Evolutionary conservation across 2,113 vertebrate genomes (phyloP).

Genomic region (Hydrolagus affinis): DNA sequence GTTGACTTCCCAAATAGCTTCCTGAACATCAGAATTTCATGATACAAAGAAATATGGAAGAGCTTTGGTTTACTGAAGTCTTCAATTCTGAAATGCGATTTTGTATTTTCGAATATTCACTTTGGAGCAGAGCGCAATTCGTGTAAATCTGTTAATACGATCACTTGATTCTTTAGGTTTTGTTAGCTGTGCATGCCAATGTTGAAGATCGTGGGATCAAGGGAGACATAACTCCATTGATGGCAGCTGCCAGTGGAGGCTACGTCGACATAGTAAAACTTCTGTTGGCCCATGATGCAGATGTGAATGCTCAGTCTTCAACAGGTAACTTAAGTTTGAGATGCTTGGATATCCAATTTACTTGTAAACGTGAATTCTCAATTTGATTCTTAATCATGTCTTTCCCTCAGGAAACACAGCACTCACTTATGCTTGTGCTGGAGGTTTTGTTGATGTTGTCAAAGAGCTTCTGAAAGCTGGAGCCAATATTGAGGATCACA

Average conservation of each 20-base stretch:
- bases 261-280: constrained; percentile 96
- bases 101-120: no score
- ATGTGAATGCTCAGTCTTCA: constrained; percentile 93
- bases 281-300: constrained; percentile 88
- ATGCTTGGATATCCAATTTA: neutral
- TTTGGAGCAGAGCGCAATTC: no score
- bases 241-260: constrained; percentile 95
- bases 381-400: constrained; percentile 34
- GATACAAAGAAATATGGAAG: no score
- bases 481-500: constrained; percentile 98
- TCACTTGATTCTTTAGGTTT: constrained; percentile 59
- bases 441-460: constrained; percentile 94
- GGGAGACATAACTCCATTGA: constrained; percentile 94
- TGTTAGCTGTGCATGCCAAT: constrained; percentile 94
- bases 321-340: constrained; percentile 62
- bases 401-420: constrained; percentile 81
- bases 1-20: no score
- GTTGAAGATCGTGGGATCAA: constrained; percentile 96
- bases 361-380: neutral
- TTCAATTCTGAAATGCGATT: neutral
- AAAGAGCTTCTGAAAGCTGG: constrained; percentile 96
- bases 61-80: neutral
- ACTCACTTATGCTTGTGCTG: constrained; percentile 91
- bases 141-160: neutral
- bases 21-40: no score